Evolutionary conservation across 2,888 invertebrate species (phyloP), one percentile per base, ranked within the genome.

Genomic region (Drosophila gaucha): DNA sequence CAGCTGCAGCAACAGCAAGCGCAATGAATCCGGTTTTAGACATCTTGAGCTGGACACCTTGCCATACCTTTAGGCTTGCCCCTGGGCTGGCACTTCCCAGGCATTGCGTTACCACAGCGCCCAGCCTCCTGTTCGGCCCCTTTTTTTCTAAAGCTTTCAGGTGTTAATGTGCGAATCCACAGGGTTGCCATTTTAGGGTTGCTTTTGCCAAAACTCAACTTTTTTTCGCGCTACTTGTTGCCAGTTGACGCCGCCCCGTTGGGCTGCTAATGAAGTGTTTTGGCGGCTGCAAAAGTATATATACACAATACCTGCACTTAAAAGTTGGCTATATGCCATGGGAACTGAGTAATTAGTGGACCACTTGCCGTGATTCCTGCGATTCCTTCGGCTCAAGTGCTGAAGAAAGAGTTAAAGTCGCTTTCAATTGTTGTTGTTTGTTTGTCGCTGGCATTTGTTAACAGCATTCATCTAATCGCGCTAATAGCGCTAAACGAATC

Each of bases 401-500:
- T 74, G 12, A 44, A 41, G 65, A 70, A 65, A 72, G 52, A 12
- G 8, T 38, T 58, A 20, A 49, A 8, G 39, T 12, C 41, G 22
- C 16, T 43, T 38, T 47, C 22, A 14, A n/a, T 41, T 41, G 26
- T 16, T 26, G 2, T 14, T 31, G 18, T 14, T 59, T 69, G 30
- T 41, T 64, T 71, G 43, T 52, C 67, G 62, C 35, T 67, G 66
- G 41, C 28, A 24, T 51, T 77, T 69, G n/a, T 74, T 59, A 67
- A 74, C 63, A 67, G 62, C 65, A 73, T 78, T 82, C 80, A 64
- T 78, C 86, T 85, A 75, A 80, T 79, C 80, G 78, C 83, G 89
- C 89, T 90, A 90, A 90, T 90, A 87, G 86, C 86, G 88, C 90
- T 90, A 89, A 89, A 87, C 78, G 88, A 90, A 89, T 86, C 75